A percentile compares a stretch with the other conserved stretches of the same genome.
These are phyloP conservation scores for Lucilia sericata DNA, from an alignment of 1,140 invertebrate genomes.

Conservation along the genomic window DNA sequence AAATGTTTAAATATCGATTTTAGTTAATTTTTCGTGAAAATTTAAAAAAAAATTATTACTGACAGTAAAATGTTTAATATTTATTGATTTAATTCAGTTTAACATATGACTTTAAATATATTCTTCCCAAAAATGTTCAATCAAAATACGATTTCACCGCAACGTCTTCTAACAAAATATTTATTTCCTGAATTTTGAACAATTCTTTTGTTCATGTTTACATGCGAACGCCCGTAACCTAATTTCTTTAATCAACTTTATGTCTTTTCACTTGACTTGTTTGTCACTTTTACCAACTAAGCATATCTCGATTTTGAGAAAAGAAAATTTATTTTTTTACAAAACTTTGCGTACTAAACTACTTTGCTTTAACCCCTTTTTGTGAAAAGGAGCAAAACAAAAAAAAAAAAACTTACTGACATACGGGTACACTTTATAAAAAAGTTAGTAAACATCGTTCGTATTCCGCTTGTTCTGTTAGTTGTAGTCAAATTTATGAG, in stretches of 20 bases:
- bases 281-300: constrained; percentile 23
- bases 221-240: not conserved
- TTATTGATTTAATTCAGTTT: too few relatives aligned
- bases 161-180: too few relatives aligned
- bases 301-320: not conserved
- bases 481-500: not conserved
- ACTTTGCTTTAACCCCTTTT: not conserved
- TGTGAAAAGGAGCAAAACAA: not conserved
- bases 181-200: too few relatives aligned
- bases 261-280: constrained; percentile 29
- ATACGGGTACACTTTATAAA: constrained; percentile 2
- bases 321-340: not conserved
- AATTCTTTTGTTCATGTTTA: not conserved
- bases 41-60: too few relatives aligned
- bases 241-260: constrained; percentile 27
- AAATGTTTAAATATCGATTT: too few relatives aligned
- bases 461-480: not conserved
- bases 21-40: too few relatives aligned
- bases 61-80: too few relatives aligned
- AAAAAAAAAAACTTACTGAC: not conserved
- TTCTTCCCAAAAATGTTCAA: too few relatives aligned
- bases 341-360: not conserved
- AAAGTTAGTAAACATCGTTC: not conserved
- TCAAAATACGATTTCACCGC: too few relatives aligned
- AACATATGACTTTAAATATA: too few relatives aligned